Conservation (phyloP, 2,113 vertebrate genomes). For the Chaetura pelagica region DNA sequence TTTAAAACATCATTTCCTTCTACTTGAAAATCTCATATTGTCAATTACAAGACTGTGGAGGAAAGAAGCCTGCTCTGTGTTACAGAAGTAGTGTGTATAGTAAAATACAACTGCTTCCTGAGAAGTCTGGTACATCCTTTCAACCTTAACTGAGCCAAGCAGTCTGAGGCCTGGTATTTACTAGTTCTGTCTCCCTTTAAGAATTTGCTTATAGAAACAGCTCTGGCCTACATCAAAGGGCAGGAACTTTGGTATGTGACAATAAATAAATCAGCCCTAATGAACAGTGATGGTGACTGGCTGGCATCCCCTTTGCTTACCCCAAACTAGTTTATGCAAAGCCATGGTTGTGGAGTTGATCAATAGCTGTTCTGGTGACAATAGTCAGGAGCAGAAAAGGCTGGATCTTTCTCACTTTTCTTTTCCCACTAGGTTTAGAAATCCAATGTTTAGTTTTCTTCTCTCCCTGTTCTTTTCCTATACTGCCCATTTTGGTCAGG, state of each 20-base stretch:
- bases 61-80: not conserved
- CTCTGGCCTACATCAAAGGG: constrained; percentile 63
- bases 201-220: not conserved
- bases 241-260: not conserved
- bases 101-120: not conserved
- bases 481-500: not conserved
- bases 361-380: not conserved
- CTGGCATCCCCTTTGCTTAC: not conserved
- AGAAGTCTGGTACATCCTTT: not conserved
- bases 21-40: not conserved
- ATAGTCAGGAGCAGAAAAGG: not conserved
- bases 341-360: not conserved
- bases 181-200: not conserved
- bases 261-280: constrained; percentile 8
- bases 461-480: not conserved
- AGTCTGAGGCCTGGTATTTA: not conserved
- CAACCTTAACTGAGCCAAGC: not conserved
- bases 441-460: not conserved
- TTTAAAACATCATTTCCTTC: not conserved
- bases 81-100: not conserved
- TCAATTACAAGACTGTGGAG: not conserved
- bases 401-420: not conserved
- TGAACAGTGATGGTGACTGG: constrained; percentile 11
- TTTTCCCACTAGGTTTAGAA: not conserved
- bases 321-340: constrained; percentile 9